Conservation (phyloP, 2,113 vertebrate species). For the Alligator sinensis region DNA sequence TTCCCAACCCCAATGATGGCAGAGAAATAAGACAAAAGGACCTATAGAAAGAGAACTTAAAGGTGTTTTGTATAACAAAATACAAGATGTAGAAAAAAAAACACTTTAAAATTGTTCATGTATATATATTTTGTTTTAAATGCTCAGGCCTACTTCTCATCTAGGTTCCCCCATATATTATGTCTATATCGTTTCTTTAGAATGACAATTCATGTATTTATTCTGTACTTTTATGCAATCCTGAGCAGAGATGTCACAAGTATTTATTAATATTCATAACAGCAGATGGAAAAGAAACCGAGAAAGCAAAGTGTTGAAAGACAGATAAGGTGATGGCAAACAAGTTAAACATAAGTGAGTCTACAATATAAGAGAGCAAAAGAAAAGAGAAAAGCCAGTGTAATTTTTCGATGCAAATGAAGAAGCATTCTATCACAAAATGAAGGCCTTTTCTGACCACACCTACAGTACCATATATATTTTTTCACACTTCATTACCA, state of each 20-base stretch:
- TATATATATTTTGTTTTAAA: background rate
- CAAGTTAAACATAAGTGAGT: fast-evolving
- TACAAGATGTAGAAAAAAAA: too few relatives aligned
- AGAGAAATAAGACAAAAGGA: too few relatives aligned
- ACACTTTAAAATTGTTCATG: too few relatives aligned
- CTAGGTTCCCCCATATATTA: background rate
- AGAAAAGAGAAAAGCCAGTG: background rate
- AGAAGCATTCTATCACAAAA: background rate
- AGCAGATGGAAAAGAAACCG: background rate
- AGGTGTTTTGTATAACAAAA: too few relatives aligned
- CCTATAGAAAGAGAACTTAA: too few relatives aligned
- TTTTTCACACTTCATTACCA: background rate
- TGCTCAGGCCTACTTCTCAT: background rate
- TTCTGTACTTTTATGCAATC: too few relatives aligned
- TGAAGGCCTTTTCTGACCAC: fast-evolving
- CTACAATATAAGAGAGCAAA: background rate
- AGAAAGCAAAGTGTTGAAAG: background rate
- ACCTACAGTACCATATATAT: fast-evolving
- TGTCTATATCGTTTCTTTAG: too few relatives aligned
- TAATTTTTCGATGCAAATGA: background rate
- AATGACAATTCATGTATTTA: too few relatives aligned
- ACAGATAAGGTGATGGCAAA: background rate
- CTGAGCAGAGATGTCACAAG: too few relatives aligned
- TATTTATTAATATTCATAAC: background rate
- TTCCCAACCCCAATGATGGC: too few relatives aligned